Conservation (phyloP, 2,113 vertebrate species). For the Stigmatopora nigra region DNA sequence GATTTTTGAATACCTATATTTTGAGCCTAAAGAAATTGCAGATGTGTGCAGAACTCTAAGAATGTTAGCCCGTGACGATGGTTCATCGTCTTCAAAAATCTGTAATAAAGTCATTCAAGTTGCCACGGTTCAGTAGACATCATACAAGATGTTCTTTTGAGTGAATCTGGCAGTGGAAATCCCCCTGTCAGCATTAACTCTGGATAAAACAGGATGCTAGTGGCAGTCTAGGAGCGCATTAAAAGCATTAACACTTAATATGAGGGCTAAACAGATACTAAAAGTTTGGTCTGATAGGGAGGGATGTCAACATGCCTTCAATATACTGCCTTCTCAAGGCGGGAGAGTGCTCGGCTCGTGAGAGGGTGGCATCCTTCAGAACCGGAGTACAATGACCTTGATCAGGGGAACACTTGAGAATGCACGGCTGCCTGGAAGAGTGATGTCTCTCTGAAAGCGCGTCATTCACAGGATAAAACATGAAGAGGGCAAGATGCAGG, state of each 20-base stretch:
- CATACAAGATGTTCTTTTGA: constrained; percentile 6
- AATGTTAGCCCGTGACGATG: neutral
- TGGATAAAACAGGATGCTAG: constrained; percentile 17
- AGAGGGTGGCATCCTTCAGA: constrained; percentile 40
- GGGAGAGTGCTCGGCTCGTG: constrained; percentile 35
- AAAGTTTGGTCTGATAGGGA: constrained; percentile 43
- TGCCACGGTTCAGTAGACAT: neutral
- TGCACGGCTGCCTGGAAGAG: constrained; percentile 38
- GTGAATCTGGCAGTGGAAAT: constrained; percentile 14
- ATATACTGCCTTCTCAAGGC: constrained; percentile 48
- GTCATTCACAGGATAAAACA: constrained; percentile 42
- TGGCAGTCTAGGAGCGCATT: constrained; percentile 17
- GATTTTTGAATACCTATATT: no score
- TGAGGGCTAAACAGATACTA: constrained; percentile 26
- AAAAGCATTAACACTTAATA: constrained; percentile 24
- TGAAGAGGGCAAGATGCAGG: constrained; percentile 42
- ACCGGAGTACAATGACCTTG: constrained; percentile 59
- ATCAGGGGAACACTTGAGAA: constrained; percentile 55
- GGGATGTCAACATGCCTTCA: constrained; percentile 44
- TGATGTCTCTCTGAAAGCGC: constrained; percentile 55
- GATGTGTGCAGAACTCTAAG: neutral
- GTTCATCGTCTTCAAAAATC: neutral
- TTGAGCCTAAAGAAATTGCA: neutral
- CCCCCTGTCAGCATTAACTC: constrained; percentile 23
- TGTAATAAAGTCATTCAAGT: constrained; percentile 2